Conservation (phyloP, 2,888 invertebrate genomes). For the Nephrotoma appendiculata region DNA sequence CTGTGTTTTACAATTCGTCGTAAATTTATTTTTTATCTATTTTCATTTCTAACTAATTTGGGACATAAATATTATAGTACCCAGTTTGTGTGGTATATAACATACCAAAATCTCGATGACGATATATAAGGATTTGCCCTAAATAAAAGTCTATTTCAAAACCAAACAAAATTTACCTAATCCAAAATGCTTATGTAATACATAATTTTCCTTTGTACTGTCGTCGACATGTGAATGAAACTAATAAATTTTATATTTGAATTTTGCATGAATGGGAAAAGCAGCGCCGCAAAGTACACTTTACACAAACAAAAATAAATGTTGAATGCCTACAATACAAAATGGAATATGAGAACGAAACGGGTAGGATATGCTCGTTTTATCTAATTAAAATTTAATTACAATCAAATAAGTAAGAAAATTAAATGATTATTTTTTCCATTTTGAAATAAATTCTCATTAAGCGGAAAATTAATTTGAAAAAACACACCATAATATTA, state of each 20-base stretch:
- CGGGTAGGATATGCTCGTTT: background rate
- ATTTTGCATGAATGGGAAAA: background rate
- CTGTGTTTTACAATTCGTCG: background rate
- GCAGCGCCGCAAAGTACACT: background rate
- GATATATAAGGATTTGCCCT: background rate
- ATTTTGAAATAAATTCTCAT: background rate
- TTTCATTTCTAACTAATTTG: background rate
- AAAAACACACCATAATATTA: background rate
- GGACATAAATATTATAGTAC: background rate
- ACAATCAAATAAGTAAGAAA: background rate
- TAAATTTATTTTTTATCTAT: background rate
- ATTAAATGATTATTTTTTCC: background rate
- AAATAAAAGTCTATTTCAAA: background rate
- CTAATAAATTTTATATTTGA: background rate
- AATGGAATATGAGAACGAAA: too few relatives aligned
- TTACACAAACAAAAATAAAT: background rate
- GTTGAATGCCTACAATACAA: too few relatives aligned
- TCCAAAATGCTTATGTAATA: background rate
- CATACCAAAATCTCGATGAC: background rate
- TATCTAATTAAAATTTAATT: background rate
- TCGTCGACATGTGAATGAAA: background rate
- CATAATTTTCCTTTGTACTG: background rate
- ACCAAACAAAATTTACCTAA: background rate
- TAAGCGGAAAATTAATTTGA: background rate
- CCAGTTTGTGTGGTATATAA: background rate